These are phyloP conservation scores for Meiosimyza platycephala DNA, from an alignment of 2,888 invertebrate species.

Conservation along the genomic window DNA sequence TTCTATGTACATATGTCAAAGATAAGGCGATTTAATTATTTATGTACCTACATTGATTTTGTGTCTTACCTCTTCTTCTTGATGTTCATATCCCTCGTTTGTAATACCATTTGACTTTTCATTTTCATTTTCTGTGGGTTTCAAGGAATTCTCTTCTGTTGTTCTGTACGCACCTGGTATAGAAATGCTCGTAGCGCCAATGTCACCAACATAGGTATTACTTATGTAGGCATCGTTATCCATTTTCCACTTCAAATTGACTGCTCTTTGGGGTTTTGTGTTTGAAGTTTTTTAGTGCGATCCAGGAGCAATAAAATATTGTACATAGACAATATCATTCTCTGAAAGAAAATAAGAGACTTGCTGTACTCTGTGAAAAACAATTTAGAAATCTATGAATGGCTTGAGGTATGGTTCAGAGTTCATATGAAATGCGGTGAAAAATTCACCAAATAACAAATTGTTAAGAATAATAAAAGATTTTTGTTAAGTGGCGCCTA, in stretches of 20 bases:
- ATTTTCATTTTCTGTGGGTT: not conserved
- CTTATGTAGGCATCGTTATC: constrained; percentile 41
- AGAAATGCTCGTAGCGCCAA: constrained; percentile 37
- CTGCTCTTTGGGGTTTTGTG: not conserved
- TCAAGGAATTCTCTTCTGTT: constrained; percentile 23
- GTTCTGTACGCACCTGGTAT: constrained; percentile 47
- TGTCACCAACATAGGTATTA: constrained; percentile 41
- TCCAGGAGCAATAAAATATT: constrained; percentile 43
- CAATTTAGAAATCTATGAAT: too few species aligned
- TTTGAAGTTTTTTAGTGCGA: constrained; percentile 40
- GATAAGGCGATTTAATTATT: too few species aligned
- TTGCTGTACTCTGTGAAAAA: too few species aligned
- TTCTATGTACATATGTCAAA: constrained; percentile 15
- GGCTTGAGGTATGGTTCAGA: too few species aligned
- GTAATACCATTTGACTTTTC: not conserved
- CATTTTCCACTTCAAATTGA: constrained; percentile 19
- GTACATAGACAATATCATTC: constrained; percentile 44
- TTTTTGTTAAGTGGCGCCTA: too few species aligned
- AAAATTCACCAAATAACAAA: too few species aligned
- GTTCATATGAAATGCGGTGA: too few species aligned
- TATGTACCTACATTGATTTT: too few species aligned
- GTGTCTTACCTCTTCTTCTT: constrained; percentile 1
- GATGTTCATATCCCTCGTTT: constrained; percentile 1
- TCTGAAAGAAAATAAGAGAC: constrained; percentile 32
- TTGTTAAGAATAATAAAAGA: too few species aligned